Base-by-base conservation (phyloP, 2,113 vertebrate species). In the Elanus axillaris region DNA sequence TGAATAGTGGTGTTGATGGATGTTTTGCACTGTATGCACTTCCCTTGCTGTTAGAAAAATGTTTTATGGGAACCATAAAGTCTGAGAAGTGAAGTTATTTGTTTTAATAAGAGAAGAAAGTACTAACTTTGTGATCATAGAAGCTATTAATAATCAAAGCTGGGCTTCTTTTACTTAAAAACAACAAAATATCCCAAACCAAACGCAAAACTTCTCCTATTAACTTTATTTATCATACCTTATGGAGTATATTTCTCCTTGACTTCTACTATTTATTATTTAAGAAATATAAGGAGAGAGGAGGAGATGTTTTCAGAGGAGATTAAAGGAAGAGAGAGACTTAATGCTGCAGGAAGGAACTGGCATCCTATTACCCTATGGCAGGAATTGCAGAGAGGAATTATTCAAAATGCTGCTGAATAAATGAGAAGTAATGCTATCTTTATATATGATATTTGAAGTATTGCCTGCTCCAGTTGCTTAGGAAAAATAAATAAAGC, bases 101-200 rank as follows among this genome's bases (percentile, higher is more conserved):
- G 7, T 94, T 95, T 85, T 81, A 93, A 69, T 86, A 88, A 90
- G 52, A 75, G 86, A 97, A 95, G 40, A 89, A 91, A 64, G 11
- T 40, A 62, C 5, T 45, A 76, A 86, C 26, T 76, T 79, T 42
- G 55, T 75, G 53, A 64, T 94, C 36, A 63, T 7, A 64, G 52
- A 86, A 90, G 42, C 67, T 53, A 92, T 75, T 94, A 94, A 90
- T 73, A 80, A 84, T 48, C 72, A 91, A 88, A 59, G 88, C 55
- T 77, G 90, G 42, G 15, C 14, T 86, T 72, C 60, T 91, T 92
- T 95, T 73, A 63, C 50, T 88, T 85, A 29, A 56, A 92, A 93
- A 68, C 42, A 93, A 72, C 7, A 36, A 66, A 88, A 69, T 10
- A 69, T 18, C 18, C 27, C 36, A 40, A 2, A 85, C 31, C 23